These are phyloP conservation scores for Emydoidea blandingii DNA, from an alignment of 2,797 vertebrate species.

Conservation along the genomic window DNA sequence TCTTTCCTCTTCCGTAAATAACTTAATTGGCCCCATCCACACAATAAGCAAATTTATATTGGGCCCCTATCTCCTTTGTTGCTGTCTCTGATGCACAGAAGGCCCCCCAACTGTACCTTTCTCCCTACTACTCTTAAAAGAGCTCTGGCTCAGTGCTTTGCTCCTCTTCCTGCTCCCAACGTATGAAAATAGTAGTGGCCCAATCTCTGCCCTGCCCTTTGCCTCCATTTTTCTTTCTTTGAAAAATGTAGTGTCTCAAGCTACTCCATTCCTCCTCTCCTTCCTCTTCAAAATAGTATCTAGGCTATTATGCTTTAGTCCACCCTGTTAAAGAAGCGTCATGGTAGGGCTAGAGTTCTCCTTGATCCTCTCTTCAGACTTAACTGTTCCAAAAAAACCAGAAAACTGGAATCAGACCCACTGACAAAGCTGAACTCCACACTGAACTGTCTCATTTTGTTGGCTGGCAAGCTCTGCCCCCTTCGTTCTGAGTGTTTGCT, in stretches of 20 bases:
- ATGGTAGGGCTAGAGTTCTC: not conserved
- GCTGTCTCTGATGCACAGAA: not conserved
- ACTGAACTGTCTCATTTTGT: not conserved
- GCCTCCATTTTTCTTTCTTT: not conserved
- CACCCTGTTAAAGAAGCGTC: not conserved
- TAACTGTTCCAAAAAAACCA: not conserved
- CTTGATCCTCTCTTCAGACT: not conserved
- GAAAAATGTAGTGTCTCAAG: not conserved
- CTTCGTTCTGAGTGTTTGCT: not conserved
- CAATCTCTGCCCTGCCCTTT: not conserved
- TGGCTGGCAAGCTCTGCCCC: not conserved
- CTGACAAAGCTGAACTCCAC: not conserved
- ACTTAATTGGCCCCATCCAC: too few species aligned
- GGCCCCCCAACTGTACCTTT: not conserved
- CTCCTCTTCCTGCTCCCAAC: not conserved
- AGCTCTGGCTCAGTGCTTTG: too few species aligned
- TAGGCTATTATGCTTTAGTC: not conserved
- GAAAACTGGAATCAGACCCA: not conserved
- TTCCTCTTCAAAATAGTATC: not conserved
- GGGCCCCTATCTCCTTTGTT: not conserved
- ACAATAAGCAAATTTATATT: too few species aligned
- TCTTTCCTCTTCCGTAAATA: too few species aligned
- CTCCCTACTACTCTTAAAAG: too few species aligned
- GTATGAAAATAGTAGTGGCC: not conserved
- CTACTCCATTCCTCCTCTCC: not conserved